These are phyloP conservation scores for Trilocha varians DNA, from an alignment of 2,888 invertebrate species.

Conservation along the genomic window DNA sequence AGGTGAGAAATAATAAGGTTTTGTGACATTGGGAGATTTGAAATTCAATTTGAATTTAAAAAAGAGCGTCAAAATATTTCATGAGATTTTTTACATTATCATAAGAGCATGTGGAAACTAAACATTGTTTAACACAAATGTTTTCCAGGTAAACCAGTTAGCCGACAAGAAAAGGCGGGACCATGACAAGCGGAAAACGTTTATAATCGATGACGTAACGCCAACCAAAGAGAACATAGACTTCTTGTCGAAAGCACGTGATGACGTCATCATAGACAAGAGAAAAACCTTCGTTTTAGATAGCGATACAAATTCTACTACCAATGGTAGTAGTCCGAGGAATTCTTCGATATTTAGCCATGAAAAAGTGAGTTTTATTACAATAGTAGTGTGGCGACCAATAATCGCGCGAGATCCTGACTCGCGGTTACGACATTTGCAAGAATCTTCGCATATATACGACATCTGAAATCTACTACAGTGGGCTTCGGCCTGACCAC, in stretches of 20 bases:
- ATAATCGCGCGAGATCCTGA: too few species aligned
- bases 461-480: too few species aligned
- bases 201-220: constrained; percentile 53
- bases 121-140: background rate
- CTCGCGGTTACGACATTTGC: too few species aligned
- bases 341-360: constrained; percentile 64
- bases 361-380: constrained; percentile 25
- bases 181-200: constrained; percentile 52
- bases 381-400: too few species aligned
- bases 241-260: constrained; percentile 32
- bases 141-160: constrained; percentile 39
- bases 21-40: too few species aligned
- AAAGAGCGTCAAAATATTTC: too few species aligned
- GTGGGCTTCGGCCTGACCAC: too few species aligned
- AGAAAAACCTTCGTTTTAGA: constrained; percentile 62
- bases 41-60: too few species aligned
- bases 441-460: too few species aligned
- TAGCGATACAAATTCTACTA: constrained; percentile 63
- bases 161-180: constrained; percentile 42
- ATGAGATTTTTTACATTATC: too few species aligned
- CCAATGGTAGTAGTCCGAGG: constrained; percentile 62
- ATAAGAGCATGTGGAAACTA: background rate
- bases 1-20: too few species aligned
- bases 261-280: constrained; percentile 45
- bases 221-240: constrained; percentile 58